phyloP scores from a whole-genome alignment of 2,888 invertebrate species.

The Diplazon laetatorius region DNA sequence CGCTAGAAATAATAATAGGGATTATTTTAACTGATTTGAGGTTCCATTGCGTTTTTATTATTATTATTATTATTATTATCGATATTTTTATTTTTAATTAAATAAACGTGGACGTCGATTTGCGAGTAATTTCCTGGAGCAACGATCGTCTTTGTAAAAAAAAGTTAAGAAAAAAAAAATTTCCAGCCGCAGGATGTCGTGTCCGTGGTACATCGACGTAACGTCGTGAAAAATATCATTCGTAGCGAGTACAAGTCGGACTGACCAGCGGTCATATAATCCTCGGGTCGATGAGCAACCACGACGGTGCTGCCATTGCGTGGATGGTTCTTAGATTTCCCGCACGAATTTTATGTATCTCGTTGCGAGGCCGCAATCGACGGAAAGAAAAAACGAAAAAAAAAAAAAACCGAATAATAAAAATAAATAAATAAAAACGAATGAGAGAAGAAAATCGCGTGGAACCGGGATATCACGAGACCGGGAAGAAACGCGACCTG shows the following conservation, averaged over 20 bases:
- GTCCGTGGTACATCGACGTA: conserved; percentile 3
- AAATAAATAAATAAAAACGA: conserved; percentile 27
- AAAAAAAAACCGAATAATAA: too few relatives aligned
- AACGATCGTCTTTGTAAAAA: neutral
- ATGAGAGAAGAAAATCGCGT: conserved; percentile 14
- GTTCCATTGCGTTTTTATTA: too few relatives aligned
- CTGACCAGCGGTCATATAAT: conserved; percentile 23
- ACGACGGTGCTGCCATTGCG: conserved; percentile 21
- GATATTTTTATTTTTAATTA: too few relatives aligned
- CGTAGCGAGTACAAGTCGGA: neutral
- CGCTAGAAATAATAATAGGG: too few relatives aligned
- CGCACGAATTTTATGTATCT: conserved; percentile 28
- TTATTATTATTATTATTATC: too few relatives aligned
- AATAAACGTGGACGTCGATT: conserved; percentile 1
- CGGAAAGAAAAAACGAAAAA: conserved; percentile 22
- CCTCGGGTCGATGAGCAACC: conserved; percentile 20
- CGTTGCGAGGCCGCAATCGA: conserved; percentile 28
- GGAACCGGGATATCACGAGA: conserved; percentile 49
- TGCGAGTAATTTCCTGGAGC: conserved; percentile 13
- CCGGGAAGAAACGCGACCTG: conserved; percentile 40
- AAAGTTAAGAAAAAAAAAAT: neutral
- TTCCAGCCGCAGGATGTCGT: conserved; percentile 12
- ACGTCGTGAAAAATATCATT: neutral
- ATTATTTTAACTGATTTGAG: too few relatives aligned
- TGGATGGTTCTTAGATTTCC: conserved; percentile 24